A percentile compares a stretch with the other conserved stretches of the same genome.
phyloP scores from a whole-genome alignment of 2,797 vertebrate genomes.

The Jordanella pulchra region DNA sequence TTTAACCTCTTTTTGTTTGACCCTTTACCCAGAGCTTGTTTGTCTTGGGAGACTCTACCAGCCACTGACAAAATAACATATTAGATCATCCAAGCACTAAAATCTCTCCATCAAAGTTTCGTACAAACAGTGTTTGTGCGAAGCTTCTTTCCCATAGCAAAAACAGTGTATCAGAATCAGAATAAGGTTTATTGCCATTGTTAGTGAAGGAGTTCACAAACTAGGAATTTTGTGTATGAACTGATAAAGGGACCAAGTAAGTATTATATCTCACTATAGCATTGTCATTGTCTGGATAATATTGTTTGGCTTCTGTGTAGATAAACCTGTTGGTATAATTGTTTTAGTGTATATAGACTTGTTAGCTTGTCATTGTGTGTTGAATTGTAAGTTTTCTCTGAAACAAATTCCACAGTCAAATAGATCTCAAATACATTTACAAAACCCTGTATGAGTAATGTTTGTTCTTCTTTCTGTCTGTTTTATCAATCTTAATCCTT shows the following conservation, averaged over 20 bases:
- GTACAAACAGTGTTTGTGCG: too few species aligned
- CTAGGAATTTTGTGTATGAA: too few species aligned
- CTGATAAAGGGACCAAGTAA: too few species aligned
- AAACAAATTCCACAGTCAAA: slow-evolving; percentile 21
- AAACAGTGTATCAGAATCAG: too few species aligned
- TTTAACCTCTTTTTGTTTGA: background rate
- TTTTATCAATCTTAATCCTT: slow-evolving; percentile 9
- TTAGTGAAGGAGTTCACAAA: too few species aligned
- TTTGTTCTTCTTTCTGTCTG: slow-evolving; percentile 3
- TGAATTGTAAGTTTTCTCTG: slow-evolving; percentile 28
- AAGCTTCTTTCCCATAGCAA: too few species aligned
- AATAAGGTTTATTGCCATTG: too few species aligned
- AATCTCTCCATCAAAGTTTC: background rate
- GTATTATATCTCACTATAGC: too few species aligned
- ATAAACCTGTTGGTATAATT: slow-evolving; percentile 59
- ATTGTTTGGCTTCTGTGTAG: slow-evolving; percentile 33
- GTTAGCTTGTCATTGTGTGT: slow-evolving; percentile 25
- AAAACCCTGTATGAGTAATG: slow-evolving; percentile 18
- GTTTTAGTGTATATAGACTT: slow-evolving; percentile 42
- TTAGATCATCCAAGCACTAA: background rate
- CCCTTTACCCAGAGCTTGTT: too few species aligned
- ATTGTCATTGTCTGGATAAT: too few species aligned
- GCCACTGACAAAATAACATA: too few species aligned
- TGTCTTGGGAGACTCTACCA: too few species aligned
- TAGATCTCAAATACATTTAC: slow-evolving; percentile 13